These are phyloP conservation scores for Plusia festucae DNA, from an alignment of 2,888 invertebrate genomes.

Conservation along the genomic window DNA sequence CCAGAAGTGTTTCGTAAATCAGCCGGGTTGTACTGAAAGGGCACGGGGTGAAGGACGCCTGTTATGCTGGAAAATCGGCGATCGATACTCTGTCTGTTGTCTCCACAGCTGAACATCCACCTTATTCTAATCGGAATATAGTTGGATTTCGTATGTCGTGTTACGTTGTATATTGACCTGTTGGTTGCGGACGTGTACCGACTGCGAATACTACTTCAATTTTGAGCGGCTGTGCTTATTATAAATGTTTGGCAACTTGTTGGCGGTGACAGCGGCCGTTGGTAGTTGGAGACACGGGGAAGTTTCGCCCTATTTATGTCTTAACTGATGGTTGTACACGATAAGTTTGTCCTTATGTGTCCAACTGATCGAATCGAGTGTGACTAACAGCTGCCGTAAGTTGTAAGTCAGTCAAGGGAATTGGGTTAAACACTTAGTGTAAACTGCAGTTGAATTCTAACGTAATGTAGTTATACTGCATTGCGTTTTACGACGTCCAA, in stretches of 20 bases:
- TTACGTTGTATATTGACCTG: constrained; percentile 64
- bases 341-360: constrained; percentile 25
- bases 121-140: constrained; percentile 40
- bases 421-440: constrained; percentile 37
- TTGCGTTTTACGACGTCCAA: constrained; percentile 35
- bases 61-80: constrained; percentile 70
- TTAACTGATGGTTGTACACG: constrained; percentile 25
- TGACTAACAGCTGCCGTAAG: constrained; percentile 33
- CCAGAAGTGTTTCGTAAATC: constrained; percentile 61
- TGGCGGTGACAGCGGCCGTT: constrained; percentile 57
- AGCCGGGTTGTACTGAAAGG: constrained; percentile 75
- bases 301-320: constrained; percentile 41
- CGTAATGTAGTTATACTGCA: constrained; percentile 35
- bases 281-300: constrained; percentile 21
- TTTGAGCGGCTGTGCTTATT: constrained; percentile 62
- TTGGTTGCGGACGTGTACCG: constrained; percentile 69
- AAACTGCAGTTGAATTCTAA: constrained; percentile 13
- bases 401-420: constrained; percentile 48
- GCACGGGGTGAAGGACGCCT: constrained; percentile 85
- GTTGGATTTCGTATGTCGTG: constrained; percentile 19
- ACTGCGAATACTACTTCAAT: constrained; percentile 61
- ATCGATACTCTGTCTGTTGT: constrained; percentile 76
- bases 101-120: constrained; percentile 53
- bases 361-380: constrained; percentile 23
- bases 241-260: constrained; percentile 62